Base-by-base conservation (phyloP, 1,140 invertebrate species). In the Trigoniulus corallinus region DNA sequence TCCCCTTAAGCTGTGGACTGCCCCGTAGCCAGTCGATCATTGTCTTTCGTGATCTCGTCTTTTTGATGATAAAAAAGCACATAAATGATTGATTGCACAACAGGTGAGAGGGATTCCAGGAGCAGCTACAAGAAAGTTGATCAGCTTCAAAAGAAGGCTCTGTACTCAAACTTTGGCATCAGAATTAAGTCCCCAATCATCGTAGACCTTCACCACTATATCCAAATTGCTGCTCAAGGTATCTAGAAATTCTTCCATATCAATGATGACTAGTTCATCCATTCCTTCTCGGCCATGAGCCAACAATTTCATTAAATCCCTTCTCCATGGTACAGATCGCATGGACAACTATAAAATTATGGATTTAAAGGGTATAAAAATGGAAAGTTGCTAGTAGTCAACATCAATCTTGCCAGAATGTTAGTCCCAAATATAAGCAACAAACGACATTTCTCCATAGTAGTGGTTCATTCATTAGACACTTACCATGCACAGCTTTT, bases 401-500 rank as follows among this genome's bases (percentile, higher is more conserved):
- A 39, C 34, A 39, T 10, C 10, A 39, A n/a, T n/a, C n/a, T n/a
- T n/a, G n/a, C n/a, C n/a, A n/a, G n/a, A n/a, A n/a, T n/a, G n/a
- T n/a, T 4, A 47, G 21, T 25, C 26, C 4, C 4, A 47, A 47
- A 34, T 23, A 40, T 12, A 47, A 20, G 7, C 7, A 24, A 44
- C 18, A 44, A 7, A 34, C 29, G 15, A 34, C 15, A 34, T 34
- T 44, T 47, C n/a, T n/a, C 7, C 4, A 18, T 47, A 15, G 20
- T 47, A 40, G n/a, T 25, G 46, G 4, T 47, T 34, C 10, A 23
- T 12, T 12, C 10, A 12, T 45, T 23, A 22, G 23, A 51, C 44
- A 64, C 69, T 66, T 72, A 80, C 79, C 52, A 62, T 61, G 64
- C 80, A 80, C 15, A 80, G 60, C 64, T 79, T 72, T 59, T 77